phyloP scores from a whole-genome alignment of 2,797 vertebrate genomes.

The Micrastur ruficollis region DNA sequence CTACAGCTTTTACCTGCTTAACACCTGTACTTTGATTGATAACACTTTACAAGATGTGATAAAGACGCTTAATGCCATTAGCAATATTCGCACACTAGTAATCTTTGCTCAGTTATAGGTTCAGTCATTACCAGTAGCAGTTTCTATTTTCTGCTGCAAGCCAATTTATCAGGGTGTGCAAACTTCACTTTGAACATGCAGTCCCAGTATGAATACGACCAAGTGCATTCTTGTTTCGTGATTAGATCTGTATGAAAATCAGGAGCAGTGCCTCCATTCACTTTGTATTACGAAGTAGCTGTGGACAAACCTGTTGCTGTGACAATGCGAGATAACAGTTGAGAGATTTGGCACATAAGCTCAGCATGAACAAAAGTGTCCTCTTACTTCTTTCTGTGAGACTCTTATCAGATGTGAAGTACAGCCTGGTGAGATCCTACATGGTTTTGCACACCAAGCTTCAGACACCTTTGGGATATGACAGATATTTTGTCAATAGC shows the following conservation, averaged over 20 bases:
- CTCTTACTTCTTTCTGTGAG: background rate
- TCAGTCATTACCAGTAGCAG: conserved; percentile 25
- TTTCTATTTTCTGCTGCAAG: conserved; percentile 6
- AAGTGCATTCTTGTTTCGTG: background rate
- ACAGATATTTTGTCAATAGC: background rate
- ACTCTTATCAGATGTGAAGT: background rate
- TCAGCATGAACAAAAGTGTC: background rate
- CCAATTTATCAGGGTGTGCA: conserved; percentile 33
- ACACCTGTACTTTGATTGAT: conserved; percentile 38
- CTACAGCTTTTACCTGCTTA: conserved; percentile 13
- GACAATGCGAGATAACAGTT: background rate
- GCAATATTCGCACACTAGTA: conserved; percentile 10
- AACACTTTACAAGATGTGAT: conserved; percentile 36
- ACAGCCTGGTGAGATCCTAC: background rate
- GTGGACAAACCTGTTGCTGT: background rate
- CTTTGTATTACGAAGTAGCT: background rate
- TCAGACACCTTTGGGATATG: background rate
- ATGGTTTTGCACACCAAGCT: fast-evolving
- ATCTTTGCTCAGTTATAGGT: conserved; percentile 16
- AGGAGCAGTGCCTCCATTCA: background rate
- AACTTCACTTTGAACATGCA: background rate
- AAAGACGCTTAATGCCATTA: conserved; percentile 45
- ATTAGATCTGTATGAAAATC: background rate
- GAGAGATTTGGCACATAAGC: background rate
- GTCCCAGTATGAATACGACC: background rate